Conservation (phyloP, 2,113 vertebrate genomes). For the Machaerirhynchus nigripectus region DNA sequence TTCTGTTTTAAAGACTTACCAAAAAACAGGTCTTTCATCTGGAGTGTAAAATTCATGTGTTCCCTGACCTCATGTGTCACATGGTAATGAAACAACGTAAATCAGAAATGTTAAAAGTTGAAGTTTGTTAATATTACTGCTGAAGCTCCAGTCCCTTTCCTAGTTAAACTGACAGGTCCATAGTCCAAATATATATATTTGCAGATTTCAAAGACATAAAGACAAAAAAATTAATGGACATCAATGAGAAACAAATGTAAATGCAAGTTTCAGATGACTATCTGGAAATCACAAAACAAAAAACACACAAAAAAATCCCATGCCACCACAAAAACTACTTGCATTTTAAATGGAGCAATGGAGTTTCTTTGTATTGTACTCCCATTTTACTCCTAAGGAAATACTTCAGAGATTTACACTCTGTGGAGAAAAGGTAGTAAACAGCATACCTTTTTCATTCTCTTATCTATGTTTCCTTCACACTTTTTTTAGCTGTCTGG, state of each 20-base stretch:
- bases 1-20: conserved; percentile 43
- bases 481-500: not conserved
- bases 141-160: conserved; percentile 47
- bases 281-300: not conserved
- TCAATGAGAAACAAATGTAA: conserved; percentile 36
- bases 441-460: not conserved
- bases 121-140: conserved; percentile 67
- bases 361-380: not conserved
- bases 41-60: conserved; percentile 63
- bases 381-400: not conserved
- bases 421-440: not conserved
- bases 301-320: not conserved
- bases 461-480: not conserved
- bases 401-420: not conserved
- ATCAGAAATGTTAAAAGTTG: conserved; percentile 65
- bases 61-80: conserved; percentile 50
- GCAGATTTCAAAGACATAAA: not conserved
- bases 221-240: conserved; percentile 34
- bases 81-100: conserved; percentile 67
- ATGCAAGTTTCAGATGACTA: not conserved
- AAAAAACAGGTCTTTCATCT: conserved; percentile 61
- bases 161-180: conserved; percentile 31
- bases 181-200: conserved; percentile 58
- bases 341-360: not conserved
- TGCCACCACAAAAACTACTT: not conserved